Evolutionary conservation across 2,888 invertebrate genomes (phyloP).

Genomic region (Heteropelma amictum): DNA sequence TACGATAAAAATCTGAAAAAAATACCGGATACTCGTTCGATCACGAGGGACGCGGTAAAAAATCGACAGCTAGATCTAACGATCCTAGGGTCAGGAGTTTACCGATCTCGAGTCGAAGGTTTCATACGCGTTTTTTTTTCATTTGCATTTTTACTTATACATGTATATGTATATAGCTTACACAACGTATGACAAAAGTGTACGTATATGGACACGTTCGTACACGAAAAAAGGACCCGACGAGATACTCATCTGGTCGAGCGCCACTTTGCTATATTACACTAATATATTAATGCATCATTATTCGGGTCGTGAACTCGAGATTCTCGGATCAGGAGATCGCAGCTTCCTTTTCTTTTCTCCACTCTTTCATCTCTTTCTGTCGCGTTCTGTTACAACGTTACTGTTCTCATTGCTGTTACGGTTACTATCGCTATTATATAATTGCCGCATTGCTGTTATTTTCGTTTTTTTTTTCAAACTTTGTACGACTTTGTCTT

Average conservation of each 20-base stretch:
- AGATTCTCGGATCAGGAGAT: constrained; percentile 62
- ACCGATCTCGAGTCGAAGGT: not conserved
- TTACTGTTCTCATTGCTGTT: constrained; percentile 54
- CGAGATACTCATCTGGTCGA: constrained; percentile 62
- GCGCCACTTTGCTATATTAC: constrained; percentile 63
- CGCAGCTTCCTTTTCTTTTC: constrained; percentile 30
- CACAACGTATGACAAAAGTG: no score
- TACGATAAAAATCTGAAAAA: no score
- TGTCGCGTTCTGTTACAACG: constrained; percentile 27
- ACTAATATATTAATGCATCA: constrained; percentile 67
- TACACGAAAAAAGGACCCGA: constrained; percentile 45
- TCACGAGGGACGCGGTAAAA: no score
- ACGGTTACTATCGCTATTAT: constrained; percentile 53
- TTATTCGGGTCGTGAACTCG: constrained; percentile 66
- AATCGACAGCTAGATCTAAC: not conserved
- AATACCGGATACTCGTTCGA: no score
- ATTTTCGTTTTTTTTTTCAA: not conserved
- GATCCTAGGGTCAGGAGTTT: not conserved
- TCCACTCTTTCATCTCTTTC: not conserved
- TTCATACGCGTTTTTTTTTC: not conserved
- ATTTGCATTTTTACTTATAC: not conserved
- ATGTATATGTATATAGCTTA: constrained; percentile 35
- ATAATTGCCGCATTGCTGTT: constrained; percentile 46
- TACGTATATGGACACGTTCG: no score
- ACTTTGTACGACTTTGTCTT: no score